These are phyloP conservation scores for Leptinotarsa rubiginosa DNA, from an alignment of 2,888 invertebrate genomes.

Conservation along the genomic window DNA sequence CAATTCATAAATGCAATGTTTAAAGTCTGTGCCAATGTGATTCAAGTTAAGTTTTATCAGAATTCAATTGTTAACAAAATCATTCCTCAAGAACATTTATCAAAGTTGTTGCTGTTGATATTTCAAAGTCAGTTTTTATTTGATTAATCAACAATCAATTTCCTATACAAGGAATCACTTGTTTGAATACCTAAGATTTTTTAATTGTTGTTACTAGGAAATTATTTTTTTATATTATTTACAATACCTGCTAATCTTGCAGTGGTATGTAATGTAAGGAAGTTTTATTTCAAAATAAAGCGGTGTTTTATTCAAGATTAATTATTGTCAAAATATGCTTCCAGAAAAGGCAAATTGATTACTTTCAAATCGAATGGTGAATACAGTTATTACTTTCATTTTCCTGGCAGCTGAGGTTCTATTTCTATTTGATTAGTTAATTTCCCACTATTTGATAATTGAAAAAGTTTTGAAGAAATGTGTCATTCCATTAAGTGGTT, in stretches of 20 bases:
- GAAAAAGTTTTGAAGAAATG: too few species aligned
- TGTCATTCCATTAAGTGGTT: too few species aligned
- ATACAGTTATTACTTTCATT: conserved; percentile 20
- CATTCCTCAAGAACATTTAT: conserved; percentile 28
- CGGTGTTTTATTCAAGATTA: neutral
- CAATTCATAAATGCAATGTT: conserved; percentile 70
- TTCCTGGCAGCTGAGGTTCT: conserved; percentile 1
- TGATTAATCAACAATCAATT: conserved; percentile 28
- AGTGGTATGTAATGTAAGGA: conserved; percentile 6
- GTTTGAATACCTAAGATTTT: conserved; percentile 36
- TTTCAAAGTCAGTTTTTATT: conserved; percentile 26
- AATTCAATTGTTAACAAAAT: conserved; percentile 28
- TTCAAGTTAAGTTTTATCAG: conserved; percentile 42
- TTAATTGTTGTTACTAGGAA: conserved; percentile 39
- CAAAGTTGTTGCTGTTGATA: conserved; percentile 36
- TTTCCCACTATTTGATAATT: too few species aligned
- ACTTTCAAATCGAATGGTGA: neutral
- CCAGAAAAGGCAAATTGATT: neutral
- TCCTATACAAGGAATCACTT: conserved; percentile 17
- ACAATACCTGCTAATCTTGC: conserved; percentile 31
- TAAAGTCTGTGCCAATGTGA: conserved; percentile 49
- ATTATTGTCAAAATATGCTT: neutral
- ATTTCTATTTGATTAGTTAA: too few species aligned
- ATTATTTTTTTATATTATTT: conserved; percentile 48
- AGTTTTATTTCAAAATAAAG: neutral